phyloP scores from a whole-genome alignment of 92 coral and sea anemone genomes.

The Porites lobata region DNA sequence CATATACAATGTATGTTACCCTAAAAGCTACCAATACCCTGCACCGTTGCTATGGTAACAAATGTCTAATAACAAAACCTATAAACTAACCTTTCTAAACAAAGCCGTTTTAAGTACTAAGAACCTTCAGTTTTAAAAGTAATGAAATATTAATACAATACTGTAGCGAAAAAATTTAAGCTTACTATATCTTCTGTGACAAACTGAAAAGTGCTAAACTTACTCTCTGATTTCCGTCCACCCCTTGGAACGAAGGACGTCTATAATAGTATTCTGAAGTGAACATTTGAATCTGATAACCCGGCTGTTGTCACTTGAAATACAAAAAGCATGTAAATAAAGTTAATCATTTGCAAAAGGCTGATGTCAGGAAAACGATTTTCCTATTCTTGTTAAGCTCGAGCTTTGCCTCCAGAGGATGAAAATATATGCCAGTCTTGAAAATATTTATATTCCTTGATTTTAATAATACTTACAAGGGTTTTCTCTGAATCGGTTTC shows the following conservation, averaged over 20 bases:
- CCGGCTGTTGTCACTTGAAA: slow-evolving; percentile 90
- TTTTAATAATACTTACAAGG: slow-evolving; percentile 77
- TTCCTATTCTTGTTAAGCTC: no score
- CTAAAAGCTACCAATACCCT: neutral
- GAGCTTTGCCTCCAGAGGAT: no score
- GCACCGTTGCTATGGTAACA: slow-evolving; percentile 4
- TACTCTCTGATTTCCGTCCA: slow-evolving; percentile 96
- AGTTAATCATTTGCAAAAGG: neutral
- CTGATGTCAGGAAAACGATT: neutral
- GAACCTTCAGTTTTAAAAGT: neutral
- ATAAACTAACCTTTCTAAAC: neutral
- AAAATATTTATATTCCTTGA: neutral
- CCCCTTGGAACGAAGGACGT: slow-evolving; percentile 94
- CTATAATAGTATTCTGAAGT: slow-evolving; percentile 95
- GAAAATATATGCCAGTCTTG: neutral
- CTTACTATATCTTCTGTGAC: neutral
- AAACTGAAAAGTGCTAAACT: slow-evolving; percentile 30
- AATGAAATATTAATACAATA: no score
- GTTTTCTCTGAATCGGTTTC: slow-evolving; percentile 87
- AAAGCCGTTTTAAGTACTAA: no score
- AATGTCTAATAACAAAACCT: neutral
- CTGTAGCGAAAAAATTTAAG: neutral
- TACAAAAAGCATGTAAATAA: neutral
- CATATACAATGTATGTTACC: no score
- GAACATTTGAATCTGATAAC: slow-evolving; percentile 91